These are phyloP conservation scores for Tinea trinotella DNA, from an alignment of 2,888 invertebrate species.

Conservation along the genomic window DNA sequence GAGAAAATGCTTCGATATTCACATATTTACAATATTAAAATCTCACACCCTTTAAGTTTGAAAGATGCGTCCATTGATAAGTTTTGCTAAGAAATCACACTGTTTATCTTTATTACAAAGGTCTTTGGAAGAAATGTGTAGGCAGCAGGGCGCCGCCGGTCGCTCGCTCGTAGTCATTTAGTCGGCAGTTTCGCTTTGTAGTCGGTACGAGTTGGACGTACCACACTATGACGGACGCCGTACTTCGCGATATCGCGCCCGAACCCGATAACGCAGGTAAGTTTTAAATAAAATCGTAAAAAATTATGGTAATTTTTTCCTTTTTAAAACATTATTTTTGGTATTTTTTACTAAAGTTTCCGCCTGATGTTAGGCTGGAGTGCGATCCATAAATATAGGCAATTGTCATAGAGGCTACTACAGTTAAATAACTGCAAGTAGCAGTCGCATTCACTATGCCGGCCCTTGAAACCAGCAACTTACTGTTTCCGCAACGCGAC, in stretches of 20 bases:
- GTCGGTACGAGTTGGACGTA: neutral
- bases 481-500: too few relatives aligned
- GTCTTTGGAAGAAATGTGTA: neutral
- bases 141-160: constrained; percentile 7
- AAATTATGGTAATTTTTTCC: too few relatives aligned
- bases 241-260: neutral
- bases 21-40: neutral
- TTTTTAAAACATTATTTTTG: too few relatives aligned
- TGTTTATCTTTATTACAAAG: neutral
- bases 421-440: too few relatives aligned
- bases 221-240: neutral
- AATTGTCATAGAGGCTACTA: too few relatives aligned
- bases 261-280: neutral
- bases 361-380: too few relatives aligned
- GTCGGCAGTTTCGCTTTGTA: neutral
- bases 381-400: too few relatives aligned
- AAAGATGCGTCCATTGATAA: constrained; percentile 2
- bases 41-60: neutral
- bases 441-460: too few relatives aligned
- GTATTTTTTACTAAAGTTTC: too few relatives aligned
- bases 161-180: neutral
- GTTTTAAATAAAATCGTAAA: neutral
- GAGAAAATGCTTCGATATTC: neutral
- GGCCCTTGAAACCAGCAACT: too few relatives aligned
- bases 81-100: constrained; percentile 7